Evolutionary conservation across 2,888 invertebrate genomes (phyloP), one percentile per base, ranked within the genome.

Genomic region (Vanessa cardui): DNA sequence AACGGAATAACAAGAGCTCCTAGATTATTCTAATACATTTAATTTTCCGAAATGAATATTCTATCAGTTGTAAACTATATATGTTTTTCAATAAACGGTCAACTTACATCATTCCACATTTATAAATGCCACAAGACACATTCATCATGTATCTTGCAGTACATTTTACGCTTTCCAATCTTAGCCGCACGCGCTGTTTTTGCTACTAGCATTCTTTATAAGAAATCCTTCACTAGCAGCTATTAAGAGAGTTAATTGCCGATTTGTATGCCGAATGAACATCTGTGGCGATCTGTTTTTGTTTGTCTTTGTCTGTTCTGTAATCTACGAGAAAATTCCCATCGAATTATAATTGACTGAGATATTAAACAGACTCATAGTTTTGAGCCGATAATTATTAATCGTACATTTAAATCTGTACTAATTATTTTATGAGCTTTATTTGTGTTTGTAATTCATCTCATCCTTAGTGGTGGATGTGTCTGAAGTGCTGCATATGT

Each of bases 141-240:
- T 70, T 70, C 72, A 72, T 70, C 72, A 64, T 72, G 67, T 56
- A 71, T 66, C 66, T 63, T 64, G n/a, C 33, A 56, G 62, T 59
- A 68, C 64, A 76, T 76, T 89, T 90, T 88, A 89, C 92, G 92
- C 92, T 92, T 92, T 91, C 92, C 85, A 80, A 76, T 76, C 83
- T 83, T 87, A 85, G 80, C 84, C 72, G 75, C 72, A 71, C 78
- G 83, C 80, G 78, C 77, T 71, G 73, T 89, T 90, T 90, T 89
- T 87, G 83, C 76, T 72, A 74, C 72, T 78, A 76, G 81, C 84
- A 90, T 92, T 90, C 91, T 83, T 85, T 69, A 78, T 78, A 89
- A 90, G 91, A 91, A 90, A 90, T 75, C 73, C 73, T 85, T 56
- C 39, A 39, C 78, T 76, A 71, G 76, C 76, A 72, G 77, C 73